Base-by-base conservation (phyloP, 2,888 invertebrate genomes). In the Invenusta paracnida region DNA sequence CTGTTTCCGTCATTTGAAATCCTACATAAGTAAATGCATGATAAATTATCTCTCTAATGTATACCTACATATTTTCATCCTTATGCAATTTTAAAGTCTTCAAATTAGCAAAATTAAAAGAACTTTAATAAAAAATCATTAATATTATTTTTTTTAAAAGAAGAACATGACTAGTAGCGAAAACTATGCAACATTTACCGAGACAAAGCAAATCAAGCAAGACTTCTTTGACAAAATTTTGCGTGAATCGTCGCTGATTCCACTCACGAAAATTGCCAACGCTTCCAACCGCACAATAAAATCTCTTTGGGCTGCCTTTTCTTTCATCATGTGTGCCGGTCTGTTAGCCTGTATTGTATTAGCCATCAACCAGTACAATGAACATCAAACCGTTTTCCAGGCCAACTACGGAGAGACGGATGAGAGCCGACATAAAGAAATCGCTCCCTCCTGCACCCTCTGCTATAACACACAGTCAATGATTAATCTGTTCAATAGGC, bases 361-460 rank as follows among this genome's bases (percentile, higher is more conserved):
- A 5, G 84, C 73, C 73, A 48, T 84, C 5, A 84, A 67, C 25
- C 84, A 84, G 67, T 84, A 84, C 73, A 67, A 67, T 67, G 23
- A 30, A 5, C 84, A 84, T 67, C 84, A 84, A 66, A 84, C 84
- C 5, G 73, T 84, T 81, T 84, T 84, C 23, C 84, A 84, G 27
- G 73, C 23, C 25, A 13, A 13, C 25, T n/a, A 23, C 73, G 73
- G 73, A 5, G 73, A 73, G 5, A 23, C 5, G 17, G 23, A n/a
- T 25, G 2, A 2, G 27, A 1, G 28, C 25, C 2, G 23, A 0
- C 67, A 27, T 11, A 30, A 81, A 27, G 67, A 84, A 29, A 2
- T 30, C 1, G 67, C 67, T 29, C 84, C 84, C 2, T 67, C 84
- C 1, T 66, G 66, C 1, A 84, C 84, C 2, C 27, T 84, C 25